Percentiles rank a stretch among this genome's conserved stretches.
These are phyloP conservation scores for Drosophila meridionalis DNA, from an alignment of 2,888 invertebrate genomes.

Conservation along the genomic window DNA sequence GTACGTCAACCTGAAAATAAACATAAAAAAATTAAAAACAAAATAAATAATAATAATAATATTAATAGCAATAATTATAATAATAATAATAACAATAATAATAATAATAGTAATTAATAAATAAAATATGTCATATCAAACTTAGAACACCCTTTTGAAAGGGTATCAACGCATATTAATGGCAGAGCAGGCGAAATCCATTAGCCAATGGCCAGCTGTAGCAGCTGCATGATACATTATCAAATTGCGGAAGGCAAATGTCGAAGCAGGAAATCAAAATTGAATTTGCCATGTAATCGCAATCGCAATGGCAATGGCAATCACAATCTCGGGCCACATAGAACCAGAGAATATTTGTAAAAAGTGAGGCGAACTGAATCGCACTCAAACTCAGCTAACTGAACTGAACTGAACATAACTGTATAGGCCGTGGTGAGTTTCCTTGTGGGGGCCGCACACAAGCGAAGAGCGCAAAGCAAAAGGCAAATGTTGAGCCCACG, in stretches of 20 bases:
- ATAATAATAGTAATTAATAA: too few species aligned
- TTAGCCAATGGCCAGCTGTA: slow-evolving; percentile 54
- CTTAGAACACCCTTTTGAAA: not conserved
- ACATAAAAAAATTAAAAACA: too few species aligned
- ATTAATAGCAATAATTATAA: too few species aligned
- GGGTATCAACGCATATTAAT: not conserved
- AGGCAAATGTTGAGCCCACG: slow-evolving; percentile 26
- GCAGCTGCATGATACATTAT: slow-evolving; percentile 68
- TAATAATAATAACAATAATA: too few species aligned
- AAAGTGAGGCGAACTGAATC: slow-evolving; percentile 20
- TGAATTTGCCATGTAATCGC: slow-evolving; percentile 67
- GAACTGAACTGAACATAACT: too few species aligned
- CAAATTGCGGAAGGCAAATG: slow-evolving; percentile 56
- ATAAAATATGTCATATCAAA: not conserved
- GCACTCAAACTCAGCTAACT: slow-evolving; percentile 7
- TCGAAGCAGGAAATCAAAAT: slow-evolving; percentile 69
- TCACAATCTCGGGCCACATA: not conserved
- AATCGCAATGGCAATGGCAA: slow-evolving; percentile 20
- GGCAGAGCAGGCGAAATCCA: slow-evolving; percentile 25
- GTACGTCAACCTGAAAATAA: too few species aligned
- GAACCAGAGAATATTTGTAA: slow-evolving; percentile 1
- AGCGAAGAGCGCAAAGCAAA: slow-evolving; percentile 15
- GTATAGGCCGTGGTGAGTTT: slow-evolving; percentile 67
- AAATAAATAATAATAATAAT: too few species aligned
- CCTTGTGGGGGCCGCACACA: slow-evolving; percentile 10